These are phyloP conservation scores for Rhynchopsitta pachyrhyncha DNA, from an alignment of 2,113 vertebrate genomes.

Conservation along the genomic window DNA sequence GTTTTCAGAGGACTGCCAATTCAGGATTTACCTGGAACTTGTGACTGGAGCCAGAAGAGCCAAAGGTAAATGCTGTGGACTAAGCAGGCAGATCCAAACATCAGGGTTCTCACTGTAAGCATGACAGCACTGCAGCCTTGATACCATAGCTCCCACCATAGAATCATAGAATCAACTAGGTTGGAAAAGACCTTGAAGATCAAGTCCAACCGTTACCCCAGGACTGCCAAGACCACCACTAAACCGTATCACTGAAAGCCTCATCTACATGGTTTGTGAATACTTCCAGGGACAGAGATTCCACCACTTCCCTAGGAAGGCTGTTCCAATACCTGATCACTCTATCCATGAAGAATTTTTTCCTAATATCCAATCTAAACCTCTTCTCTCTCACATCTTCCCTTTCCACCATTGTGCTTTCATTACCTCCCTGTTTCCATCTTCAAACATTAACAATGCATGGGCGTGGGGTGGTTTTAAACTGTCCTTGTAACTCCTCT, in stretches of 20 bases:
- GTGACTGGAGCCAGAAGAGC: neutral
- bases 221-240: too few species aligned
- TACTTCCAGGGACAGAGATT: too few species aligned
- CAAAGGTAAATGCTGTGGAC: neutral
- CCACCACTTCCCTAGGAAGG: too few species aligned
- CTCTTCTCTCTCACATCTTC: neutral
- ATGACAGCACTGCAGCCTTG: neutral
- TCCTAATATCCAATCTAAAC: too few species aligned
- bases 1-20: neutral
- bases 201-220: too few species aligned
- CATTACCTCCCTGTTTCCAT: neutral
- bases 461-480: neutral
- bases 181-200: too few species aligned
- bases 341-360: too few species aligned
- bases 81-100: neutral
- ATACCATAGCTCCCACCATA: neutral
- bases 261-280: too few species aligned
- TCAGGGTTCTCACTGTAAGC: neutral
- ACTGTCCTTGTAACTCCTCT: neutral
- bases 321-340: too few species aligned
- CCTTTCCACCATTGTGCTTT: neutral
- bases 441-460: neutral
- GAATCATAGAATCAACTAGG: too few species aligned
- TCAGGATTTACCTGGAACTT: neutral
- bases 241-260: too few species aligned